phyloP scores from a whole-genome alignment of 2,113 vertebrate genomes.

The Leptocoma aspasia region DNA sequence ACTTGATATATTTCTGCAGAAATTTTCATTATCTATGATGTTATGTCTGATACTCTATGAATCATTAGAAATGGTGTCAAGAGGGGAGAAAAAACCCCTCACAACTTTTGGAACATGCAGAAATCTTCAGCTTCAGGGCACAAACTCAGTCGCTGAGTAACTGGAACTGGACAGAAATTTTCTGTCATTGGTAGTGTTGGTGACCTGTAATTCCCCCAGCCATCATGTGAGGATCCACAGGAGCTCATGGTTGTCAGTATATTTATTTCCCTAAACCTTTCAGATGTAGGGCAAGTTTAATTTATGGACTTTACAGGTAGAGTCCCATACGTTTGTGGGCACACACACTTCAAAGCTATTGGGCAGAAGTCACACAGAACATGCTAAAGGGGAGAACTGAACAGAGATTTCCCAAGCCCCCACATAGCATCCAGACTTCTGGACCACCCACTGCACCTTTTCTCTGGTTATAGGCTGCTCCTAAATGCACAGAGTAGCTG shows the following conservation, averaged over 20 bases:
- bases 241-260: neutral
- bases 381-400: neutral
- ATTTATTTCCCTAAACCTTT: neutral
- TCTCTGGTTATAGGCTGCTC: neutral
- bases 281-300: neutral
- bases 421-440: neutral
- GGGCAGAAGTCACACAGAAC: neutral
- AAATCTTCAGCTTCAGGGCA: neutral
- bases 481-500: neutral
- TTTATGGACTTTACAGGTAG: neutral
- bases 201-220: neutral
- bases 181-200: neutral
- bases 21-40: neutral
- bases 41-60: neutral
- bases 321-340: fast-evolving
- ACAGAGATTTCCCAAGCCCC: neutral
- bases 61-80: neutral
- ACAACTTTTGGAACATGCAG: neutral
- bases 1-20: neutral
- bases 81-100: fast-evolving
- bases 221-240: neutral
- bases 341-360: neutral
- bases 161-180: neutral
- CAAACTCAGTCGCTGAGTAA: neutral
- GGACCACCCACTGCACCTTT: neutral